Evolutionary conservation across 1,140 invertebrate species (phyloP).

Genomic region (Pissodes strobi): DNA sequence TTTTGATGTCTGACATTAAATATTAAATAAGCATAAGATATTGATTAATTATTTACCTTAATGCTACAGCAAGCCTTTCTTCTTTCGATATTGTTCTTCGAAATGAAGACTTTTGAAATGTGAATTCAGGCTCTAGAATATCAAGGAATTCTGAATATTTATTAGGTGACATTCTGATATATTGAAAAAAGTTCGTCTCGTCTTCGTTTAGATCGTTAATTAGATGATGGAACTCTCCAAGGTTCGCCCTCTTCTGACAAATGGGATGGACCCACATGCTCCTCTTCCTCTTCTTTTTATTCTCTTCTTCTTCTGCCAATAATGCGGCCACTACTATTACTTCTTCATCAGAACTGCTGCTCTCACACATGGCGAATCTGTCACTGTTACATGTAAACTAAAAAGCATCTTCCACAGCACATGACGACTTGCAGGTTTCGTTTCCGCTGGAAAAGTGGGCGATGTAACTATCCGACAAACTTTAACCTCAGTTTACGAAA

Average conservation of each 20-base stretch:
- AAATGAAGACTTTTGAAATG: conserved; percentile 7
- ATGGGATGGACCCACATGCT: not conserved
- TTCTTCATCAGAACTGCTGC: not conserved
- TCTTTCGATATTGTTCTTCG: conserved; percentile 2
- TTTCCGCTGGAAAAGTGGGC: not conserved
- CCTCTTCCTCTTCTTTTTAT: not conserved
- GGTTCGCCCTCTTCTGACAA: not conserved
- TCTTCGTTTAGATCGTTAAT: not conserved
- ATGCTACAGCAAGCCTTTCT: conserved; percentile 1
- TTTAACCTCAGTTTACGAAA: no score
- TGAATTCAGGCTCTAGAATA: not conserved
- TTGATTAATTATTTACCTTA: not conserved
- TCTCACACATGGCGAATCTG: not conserved
- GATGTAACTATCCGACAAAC: not conserved
- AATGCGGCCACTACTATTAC: not conserved
- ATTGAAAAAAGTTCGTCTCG: not conserved
- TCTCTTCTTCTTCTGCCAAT: no score
- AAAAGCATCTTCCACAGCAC: not conserved
- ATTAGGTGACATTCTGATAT: not conserved
- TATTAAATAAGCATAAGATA: not conserved
- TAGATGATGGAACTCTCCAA: not conserved
- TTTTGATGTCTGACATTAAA: not conserved
- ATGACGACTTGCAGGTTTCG: not conserved
- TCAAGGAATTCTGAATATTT: not conserved
- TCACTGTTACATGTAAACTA: not conserved